These are phyloP conservation scores for Hozukius guyotensis DNA, from an alignment of 2,797 vertebrate genomes.

Conservation along the genomic window DNA sequence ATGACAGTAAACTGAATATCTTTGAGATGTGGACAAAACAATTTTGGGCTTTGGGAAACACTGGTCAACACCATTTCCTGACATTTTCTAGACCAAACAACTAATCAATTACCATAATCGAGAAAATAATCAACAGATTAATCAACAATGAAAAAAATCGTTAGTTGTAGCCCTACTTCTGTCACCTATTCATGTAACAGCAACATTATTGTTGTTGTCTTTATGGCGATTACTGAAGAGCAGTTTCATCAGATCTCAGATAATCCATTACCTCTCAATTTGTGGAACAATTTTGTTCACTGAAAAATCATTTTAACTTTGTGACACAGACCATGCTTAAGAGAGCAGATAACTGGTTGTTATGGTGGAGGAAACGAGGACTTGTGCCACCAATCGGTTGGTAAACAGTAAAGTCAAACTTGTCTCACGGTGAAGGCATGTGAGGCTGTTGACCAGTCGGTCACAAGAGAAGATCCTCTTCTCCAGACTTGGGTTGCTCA, in stretches of 20 bases:
- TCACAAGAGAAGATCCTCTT: slow-evolving; percentile 65
- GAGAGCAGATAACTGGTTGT: not conserved
- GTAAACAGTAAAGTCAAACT: slow-evolving; percentile 48
- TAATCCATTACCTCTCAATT: not conserved
- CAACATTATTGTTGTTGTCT: not conserved
- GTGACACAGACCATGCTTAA: not conserved
- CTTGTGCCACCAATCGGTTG: slow-evolving; percentile 1
- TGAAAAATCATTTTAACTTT: not conserved
- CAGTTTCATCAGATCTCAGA: not conserved
- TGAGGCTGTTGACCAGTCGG: slow-evolving; percentile 29
- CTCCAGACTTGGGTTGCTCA: slow-evolving; percentile 74
- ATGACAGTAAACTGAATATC: no score
- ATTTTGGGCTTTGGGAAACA: no score
- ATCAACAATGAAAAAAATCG: no score
- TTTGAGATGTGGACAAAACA: no score
- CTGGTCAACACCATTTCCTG: no score
- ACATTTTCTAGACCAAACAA: no score
- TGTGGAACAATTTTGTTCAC: not conserved
- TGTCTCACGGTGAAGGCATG: slow-evolving; percentile 56
- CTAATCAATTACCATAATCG: no score
- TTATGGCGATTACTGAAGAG: not conserved
- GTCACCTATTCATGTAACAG: not conserved
- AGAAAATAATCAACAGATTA: no score
- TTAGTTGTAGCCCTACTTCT: no score
- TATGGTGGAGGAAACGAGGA: slow-evolving; percentile 10